Percentiles rank a stretch among this genome's conserved stretches.
Conservation (phyloP, 2,888 invertebrate genomes). For the Dasysyrphus albostriatus region DNA sequence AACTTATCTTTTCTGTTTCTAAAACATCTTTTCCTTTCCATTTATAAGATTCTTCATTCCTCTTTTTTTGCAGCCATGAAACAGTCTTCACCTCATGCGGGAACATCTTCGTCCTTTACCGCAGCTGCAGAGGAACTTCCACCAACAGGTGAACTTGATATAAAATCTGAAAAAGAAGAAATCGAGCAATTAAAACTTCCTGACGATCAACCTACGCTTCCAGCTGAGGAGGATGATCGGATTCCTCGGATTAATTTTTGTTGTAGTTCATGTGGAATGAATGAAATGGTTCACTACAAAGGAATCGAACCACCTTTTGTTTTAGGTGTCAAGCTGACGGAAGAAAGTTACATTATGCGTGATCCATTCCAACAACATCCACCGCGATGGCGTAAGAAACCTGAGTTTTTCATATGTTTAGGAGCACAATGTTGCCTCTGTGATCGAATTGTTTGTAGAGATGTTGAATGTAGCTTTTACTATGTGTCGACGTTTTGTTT, state of each 20-base stretch:
- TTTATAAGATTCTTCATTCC: slow-evolving; percentile 4
- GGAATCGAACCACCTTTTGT: slow-evolving; percentile 91
- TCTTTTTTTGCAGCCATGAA: slow-evolving; percentile 67
- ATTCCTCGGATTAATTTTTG: slow-evolving; percentile 82
- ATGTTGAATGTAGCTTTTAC: slow-evolving; percentile 91
- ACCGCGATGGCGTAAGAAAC: slow-evolving; percentile 85
- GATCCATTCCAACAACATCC: slow-evolving; percentile 92
- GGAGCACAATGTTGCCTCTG: slow-evolving; percentile 91
- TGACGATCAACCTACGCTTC: slow-evolving; percentile 30
- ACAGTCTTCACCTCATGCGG: slow-evolving; percentile 58
- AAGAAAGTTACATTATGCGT: slow-evolving; percentile 91
- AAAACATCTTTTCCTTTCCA: not conserved
- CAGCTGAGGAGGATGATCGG: slow-evolving; percentile 79
- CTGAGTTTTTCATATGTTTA: slow-evolving; percentile 89
- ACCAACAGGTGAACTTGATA: slow-evolving; percentile 39
- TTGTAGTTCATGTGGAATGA: slow-evolving; percentile 88
- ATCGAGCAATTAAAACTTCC: slow-evolving; percentile 79
- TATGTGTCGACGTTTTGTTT: slow-evolving; percentile 90
- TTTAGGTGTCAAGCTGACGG: slow-evolving; percentile 87
- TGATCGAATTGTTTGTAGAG: slow-evolving; percentile 88
- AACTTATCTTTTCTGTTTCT: slow-evolving; percentile 3
- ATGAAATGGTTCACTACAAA: slow-evolving; percentile 90
- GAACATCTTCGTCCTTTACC: slow-evolving; percentile 54
- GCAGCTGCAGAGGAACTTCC: not conserved
- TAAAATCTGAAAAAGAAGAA: slow-evolving; percentile 79